Base-by-base conservation (phyloP, 1,140 invertebrate genomes). In the Sarcophaga bullata region DNA sequence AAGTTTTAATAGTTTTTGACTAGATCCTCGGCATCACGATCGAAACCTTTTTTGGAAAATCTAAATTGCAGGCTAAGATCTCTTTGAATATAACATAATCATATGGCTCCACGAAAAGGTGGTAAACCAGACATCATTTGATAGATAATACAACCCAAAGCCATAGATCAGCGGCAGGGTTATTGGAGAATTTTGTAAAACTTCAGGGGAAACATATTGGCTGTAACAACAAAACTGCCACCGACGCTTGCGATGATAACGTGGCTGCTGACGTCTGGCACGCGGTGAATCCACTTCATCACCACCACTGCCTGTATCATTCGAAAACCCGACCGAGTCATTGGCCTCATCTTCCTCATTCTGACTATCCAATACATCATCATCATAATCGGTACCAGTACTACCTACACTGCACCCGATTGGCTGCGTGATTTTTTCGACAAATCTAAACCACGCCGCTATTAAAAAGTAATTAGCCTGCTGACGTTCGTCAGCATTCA, bases 141-240 rank as follows among this genome's bases (percentile, higher is more conserved):
- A 91, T 97, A 99, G 72, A 99, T 92, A 82, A 99, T 98, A 90
- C 98, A 99, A 7, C 98, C 99, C 48, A 99, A 92, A 0, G 98
- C 98, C 98, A 99, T n/a, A 99, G 91, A 91, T 99, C 98, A 8
- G 96, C 96, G 17, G 96, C 94, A 83, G 93, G 25, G 94, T 95
- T 37, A 95, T 94, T 2, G 92, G 93, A 85, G 96, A 95, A 87
- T 97, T 95, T 49, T 95, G 95, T 5, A 99, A 91, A 15, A 99
- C 92, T 91, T 99, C 98, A 8, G 98, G 98, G 73, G 97, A 98
- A 0, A 99, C 98, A 91, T 99, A 99, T 90, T 99, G 98, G 98
- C 98, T 15, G 98, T 99, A n/a, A 98, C 98, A 7, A 99, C 98
- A 91, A 99, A 99, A 87, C 98, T 99, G 87, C 95, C 96, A 85